Conservation (phyloP, 1,140 invertebrate genomes). For the Augochlora pura region DNA sequence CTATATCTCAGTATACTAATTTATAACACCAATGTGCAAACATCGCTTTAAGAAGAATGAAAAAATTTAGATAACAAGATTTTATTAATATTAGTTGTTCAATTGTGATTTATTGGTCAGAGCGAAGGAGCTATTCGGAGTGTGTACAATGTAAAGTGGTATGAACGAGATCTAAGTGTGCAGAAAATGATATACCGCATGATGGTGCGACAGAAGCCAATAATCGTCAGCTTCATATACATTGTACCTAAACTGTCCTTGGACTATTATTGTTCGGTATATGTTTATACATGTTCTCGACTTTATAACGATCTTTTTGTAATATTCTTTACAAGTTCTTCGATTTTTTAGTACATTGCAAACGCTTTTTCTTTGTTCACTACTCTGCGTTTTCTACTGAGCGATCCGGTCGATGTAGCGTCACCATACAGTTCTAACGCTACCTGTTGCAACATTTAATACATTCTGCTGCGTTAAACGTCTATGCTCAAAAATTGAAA, state of each 20-base stretch:
- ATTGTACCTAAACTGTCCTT: constrained; percentile 58
- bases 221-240: constrained; percentile 28
- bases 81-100: too few relatives aligned
- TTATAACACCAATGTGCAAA: too few relatives aligned
- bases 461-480: too few relatives aligned
- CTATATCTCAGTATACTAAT: too few relatives aligned
- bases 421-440: too few relatives aligned
- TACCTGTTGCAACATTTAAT: too few relatives aligned
- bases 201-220: constrained; percentile 43
- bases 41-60: too few relatives aligned
- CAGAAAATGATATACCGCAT: constrained; percentile 34
- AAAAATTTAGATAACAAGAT: too few relatives aligned
- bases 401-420: too few relatives aligned
- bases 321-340: neutral
- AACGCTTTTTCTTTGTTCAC: constrained; percentile 18
- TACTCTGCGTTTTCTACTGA: neutral
- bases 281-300: neutral
- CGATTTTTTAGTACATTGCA: constrained; percentile 21
- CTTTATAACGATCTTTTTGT: neutral
- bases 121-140: constrained; percentile 25
- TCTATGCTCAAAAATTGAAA: too few relatives aligned
- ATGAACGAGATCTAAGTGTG: constrained; percentile 1
- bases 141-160: constrained; percentile 53
- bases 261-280: constrained; percentile 58
- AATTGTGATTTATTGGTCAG: neutral